Percentiles rank a stretch among this genome's conserved stretches.
These are phyloP conservation scores for Epistrophella euchroma DNA, from an alignment of 2,888 invertebrate species.

Conservation along the genomic window DNA sequence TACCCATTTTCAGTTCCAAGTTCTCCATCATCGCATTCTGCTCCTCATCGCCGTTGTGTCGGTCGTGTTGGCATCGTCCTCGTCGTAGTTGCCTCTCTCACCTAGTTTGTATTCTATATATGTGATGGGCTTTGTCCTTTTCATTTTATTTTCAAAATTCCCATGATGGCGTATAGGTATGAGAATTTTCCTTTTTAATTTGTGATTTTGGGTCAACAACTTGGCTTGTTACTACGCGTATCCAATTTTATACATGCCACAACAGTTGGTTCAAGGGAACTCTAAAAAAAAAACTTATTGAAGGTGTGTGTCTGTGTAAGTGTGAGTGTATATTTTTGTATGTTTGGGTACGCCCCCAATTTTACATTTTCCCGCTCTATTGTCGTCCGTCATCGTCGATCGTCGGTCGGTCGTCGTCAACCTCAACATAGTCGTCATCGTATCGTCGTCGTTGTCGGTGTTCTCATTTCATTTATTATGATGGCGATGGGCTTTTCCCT, in stretches of 20 bases:
- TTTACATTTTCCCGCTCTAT: conserved; percentile 33
- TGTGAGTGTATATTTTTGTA: conserved; percentile 1
- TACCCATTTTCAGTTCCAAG: conserved; percentile 38
- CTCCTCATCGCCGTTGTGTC: conserved; percentile 23
- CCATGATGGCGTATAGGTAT: not conserved
- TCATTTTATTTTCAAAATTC: conserved; percentile 28
- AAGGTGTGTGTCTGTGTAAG: conserved; percentile 7
- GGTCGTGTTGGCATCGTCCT: conserved; percentile 18
- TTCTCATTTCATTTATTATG: conserved; percentile 43
- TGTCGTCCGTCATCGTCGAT: conserved; percentile 5
- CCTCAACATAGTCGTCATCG: not conserved
- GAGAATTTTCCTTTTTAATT: conserved; percentile 63
- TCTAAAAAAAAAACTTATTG: conserved; percentile 10
- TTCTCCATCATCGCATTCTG: not conserved
- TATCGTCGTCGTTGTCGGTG: not conserved
- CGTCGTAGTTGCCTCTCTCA: conserved; percentile 31
- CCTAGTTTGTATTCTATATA: conserved; percentile 36
- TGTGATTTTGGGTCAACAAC: conserved; percentile 75
- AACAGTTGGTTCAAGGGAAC: conserved; percentile 75
- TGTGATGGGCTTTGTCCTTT: conserved; percentile 43
- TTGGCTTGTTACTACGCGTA: conserved; percentile 72
- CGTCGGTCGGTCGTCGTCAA: too few species aligned
- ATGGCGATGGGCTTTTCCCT: conserved; percentile 53
- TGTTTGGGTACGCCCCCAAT: conserved; percentile 52
- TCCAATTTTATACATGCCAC: conserved; percentile 58